Evolutionary conservation across 2,888 invertebrate genomes (phyloP), one percentile per base, ranked within the genome.

Genomic region (Physocephala rufipes): DNA sequence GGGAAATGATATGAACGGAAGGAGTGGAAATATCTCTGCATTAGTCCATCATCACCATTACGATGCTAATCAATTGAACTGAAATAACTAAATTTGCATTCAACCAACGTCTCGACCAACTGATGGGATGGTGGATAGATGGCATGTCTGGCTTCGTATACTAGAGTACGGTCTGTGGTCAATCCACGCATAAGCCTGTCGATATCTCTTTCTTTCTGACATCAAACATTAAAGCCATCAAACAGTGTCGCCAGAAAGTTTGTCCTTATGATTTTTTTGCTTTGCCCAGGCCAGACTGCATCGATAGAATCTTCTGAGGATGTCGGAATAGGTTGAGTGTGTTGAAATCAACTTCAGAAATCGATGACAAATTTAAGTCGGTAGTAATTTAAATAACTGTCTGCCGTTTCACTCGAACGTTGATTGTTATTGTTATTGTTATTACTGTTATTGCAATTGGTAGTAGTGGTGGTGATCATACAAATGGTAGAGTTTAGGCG

Each of bases 61-160:
- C 15, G 28, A 45, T 65, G 45, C 49, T 70, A 65, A 71, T 70
- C 65, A 70, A 62, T 53, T 63, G 47, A 4, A 58, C 43, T 19
- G 61, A 49, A 19, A 36, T 36, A 9, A 47, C 30, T 68, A 28
- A 45, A 47, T 28, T 58, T 61, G 13, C 47, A 47, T 68, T 24
- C 61, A 30, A 68, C 47, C 28, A 16, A 19, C 61, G 30, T 49
- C 59, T 30, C 59, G 24, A 4, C 9, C 36, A 7, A 9, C 28
- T 24, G 24, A 7, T 55, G 55, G 19, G 3, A 2, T n/a, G 49
- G n/a, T n/a, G n/a, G n/a, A n/a, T n/a, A n/a, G n/a, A n/a, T n/a
- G n/a, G n/a, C n/a, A n/a, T n/a, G n/a, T n/a, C n/a, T n/a, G n/a
- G n/a, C n/a, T n/a, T n/a, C n/a, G n/a, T n/a, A n/a, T n/a, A n/a